These are phyloP conservation scores for Amazona vittata DNA, from an alignment of 2,113 vertebrate species.

Conservation along the genomic window DNA sequence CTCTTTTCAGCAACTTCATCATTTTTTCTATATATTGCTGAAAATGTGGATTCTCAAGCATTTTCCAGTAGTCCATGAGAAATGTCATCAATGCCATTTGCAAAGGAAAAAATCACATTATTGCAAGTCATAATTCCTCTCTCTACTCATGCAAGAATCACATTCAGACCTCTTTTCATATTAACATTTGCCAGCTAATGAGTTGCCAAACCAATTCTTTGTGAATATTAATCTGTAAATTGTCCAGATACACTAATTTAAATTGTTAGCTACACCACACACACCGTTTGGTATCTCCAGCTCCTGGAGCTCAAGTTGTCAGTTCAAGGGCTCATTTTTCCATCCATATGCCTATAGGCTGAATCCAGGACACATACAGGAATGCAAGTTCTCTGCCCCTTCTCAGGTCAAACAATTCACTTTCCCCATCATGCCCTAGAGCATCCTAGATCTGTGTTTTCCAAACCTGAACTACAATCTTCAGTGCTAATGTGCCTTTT, in stretches of 20 bases:
- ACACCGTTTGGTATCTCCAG: background rate
- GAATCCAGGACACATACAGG: background rate
- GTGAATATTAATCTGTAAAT: background rate
- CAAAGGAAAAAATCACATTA: background rate
- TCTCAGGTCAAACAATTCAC: background rate
- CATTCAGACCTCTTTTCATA: background rate
- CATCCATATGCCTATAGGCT: background rate
- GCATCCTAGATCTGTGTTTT: background rate
- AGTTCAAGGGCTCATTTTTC: background rate
- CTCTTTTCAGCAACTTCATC: background rate
- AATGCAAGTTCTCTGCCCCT: background rate
- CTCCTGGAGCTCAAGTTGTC: background rate
- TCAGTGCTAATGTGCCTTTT: background rate
- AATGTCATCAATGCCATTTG: background rate
- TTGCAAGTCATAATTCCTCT: background rate
- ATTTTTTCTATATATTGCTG: background rate
- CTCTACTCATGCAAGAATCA: background rate
- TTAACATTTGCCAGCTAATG: background rate
- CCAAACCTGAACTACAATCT: background rate
- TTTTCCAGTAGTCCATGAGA: background rate
- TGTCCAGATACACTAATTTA: background rate
- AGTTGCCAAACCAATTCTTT: background rate
- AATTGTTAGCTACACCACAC: background rate
- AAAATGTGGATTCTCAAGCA: accelerated
- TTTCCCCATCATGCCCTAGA: background rate